Evolutionary conservation across 2,113 vertebrate genomes (phyloP).

Genomic region (Lepus timidus): DNA sequence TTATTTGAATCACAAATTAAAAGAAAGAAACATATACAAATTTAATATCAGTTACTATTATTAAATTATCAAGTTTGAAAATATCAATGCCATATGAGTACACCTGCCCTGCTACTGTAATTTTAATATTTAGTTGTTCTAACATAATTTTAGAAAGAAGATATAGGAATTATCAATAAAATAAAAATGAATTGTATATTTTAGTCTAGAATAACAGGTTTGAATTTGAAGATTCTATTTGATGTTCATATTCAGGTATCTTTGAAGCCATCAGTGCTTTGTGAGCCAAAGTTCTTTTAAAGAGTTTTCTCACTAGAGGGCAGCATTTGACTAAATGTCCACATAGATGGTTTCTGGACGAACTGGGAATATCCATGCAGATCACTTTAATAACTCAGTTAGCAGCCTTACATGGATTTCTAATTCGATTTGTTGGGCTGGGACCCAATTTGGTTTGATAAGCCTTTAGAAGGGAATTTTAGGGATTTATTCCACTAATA

Average conservation of each 20-base stretch:
- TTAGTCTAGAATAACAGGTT: background rate
- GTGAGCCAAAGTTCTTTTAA: background rate
- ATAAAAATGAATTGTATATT: background rate
- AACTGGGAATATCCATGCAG: slow-evolving; percentile 49
- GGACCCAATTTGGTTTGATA: slow-evolving; percentile 81
- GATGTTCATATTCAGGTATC: slow-evolving; percentile 51
- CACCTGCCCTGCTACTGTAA: background rate
- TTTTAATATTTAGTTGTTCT: slow-evolving; percentile 19
- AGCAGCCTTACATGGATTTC: slow-evolving; percentile 74
- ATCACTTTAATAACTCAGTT: slow-evolving; percentile 76
- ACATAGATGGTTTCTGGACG: background rate
- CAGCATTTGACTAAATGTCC: slow-evolving; percentile 91
- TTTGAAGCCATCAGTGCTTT: background rate
- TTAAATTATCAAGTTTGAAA: slow-evolving; percentile 14
- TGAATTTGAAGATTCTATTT: background rate
- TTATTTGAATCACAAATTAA: background rate
- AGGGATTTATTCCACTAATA: slow-evolving; percentile 83
- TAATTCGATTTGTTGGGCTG: slow-evolving; percentile 81
- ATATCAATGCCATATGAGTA: background rate
- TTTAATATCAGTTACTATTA: slow-evolving; percentile 39
- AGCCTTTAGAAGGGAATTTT: slow-evolving; percentile 82
- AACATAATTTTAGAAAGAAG: background rate
- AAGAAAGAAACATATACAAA: background rate
- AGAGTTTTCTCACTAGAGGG: slow-evolving; percentile 88
- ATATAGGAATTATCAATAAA: background rate